Conservation (phyloP, 2,797 vertebrate genomes). For the Hemibagrus guttatus region DNA sequence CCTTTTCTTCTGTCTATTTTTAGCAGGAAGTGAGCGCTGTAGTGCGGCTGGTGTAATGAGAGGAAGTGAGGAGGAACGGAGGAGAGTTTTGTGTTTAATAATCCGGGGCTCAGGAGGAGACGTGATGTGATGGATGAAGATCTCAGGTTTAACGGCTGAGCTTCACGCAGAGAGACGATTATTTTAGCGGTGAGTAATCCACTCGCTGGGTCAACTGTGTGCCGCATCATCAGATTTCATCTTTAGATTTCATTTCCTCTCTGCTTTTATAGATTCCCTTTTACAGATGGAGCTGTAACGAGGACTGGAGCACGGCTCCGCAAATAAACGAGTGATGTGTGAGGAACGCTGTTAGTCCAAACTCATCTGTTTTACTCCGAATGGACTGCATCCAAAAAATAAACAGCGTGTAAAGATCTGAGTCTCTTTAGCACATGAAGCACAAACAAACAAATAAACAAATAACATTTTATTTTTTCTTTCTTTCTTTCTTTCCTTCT, state of each 20-base stretch:
- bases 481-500: too few relatives aligned
- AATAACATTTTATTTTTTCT: background rate
- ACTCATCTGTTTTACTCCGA: background rate
- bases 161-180: background rate
- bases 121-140: constrained; percentile 25
- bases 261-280: background rate
- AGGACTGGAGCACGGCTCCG: background rate
- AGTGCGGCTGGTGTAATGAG: background rate
- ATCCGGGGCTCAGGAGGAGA: constrained; percentile 18
- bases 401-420: background rate
- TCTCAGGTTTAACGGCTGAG: constrained; percentile 15
- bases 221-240: background rate
- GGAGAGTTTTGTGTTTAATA: constrained; percentile 4
- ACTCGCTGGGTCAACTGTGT: background rate
- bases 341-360: too few relatives aligned
- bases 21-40: background rate
- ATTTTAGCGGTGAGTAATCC: constrained; percentile 12
- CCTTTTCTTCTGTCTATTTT: background rate
- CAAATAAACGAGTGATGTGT: background rate
- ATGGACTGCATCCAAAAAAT: background rate
- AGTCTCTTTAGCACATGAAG: too few relatives aligned
- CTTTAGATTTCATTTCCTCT: background rate
- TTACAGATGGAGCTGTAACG: background rate
- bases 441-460: background rate
- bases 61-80: background rate